Base-by-base conservation (phyloP, 2,113 vertebrate species). In the Acanthisitta chloris region DNA sequence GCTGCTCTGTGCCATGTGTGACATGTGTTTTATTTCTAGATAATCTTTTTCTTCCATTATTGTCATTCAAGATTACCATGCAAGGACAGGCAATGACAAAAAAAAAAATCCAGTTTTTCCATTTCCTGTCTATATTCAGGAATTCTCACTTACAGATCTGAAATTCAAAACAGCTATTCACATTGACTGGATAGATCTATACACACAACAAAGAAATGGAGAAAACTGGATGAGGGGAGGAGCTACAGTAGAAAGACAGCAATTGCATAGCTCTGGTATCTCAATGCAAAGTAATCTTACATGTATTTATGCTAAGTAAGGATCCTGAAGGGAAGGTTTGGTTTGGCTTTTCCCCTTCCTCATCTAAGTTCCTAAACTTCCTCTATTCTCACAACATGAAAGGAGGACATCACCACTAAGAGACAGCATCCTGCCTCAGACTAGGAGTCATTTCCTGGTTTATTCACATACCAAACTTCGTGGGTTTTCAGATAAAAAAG, bases 161-260 rank as follows among this genome's bases (percentile, higher is more conserved):
- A 16, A 61, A 76, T 26, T 55, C 21, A 65, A 21, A 71, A 51
- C 7, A 8, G 51, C 24, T 24, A 72, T 19, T 6, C 7, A 28
- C 3, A 58, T 59, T 42, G 66, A 46, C 17, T 86, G 76, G 8
- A n/a, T n/a, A n/a, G n/a, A 65, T 0, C 1, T 12, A 36, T 6
- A 42, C 1, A 54, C 5, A 23, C 10, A 76, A 52, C 0, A 2
- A 66, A 70, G 11, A 21, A 66, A 70, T 12, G 16, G 12, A 86
- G 29, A 70, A 86, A 73, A 81, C 24, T 5, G 6, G 40, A 49
- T 0, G 1, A 70, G 5, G 18, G 28, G 9, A 59, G 8, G 29
- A 88, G 14, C 31, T 48, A 31, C 0, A 6, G 21, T 0, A 86
- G 34, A 59, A 92, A 73, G 12, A 51, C 23, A 49, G 34, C 26